Conservation (phyloP, 2,888 invertebrate genomes). For the Drosophila neoperkinsi region DNA sequence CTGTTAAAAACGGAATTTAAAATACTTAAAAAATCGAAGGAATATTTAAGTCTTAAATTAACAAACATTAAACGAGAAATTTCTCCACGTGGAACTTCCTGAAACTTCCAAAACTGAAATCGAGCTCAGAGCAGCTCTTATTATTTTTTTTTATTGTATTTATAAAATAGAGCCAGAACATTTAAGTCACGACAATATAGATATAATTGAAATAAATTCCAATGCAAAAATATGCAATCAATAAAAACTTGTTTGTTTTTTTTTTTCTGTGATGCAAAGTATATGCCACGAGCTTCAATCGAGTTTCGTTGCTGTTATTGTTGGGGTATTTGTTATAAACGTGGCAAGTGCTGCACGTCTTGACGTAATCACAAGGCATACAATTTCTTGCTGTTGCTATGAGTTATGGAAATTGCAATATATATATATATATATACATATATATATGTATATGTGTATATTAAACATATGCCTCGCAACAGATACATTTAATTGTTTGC, state of each 20-base stretch:
- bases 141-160: neutral
- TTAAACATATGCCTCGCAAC: conserved; percentile 14
- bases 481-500: conserved; percentile 17
- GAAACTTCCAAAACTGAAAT: neutral
- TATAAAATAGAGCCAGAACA: neutral
- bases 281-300: conserved; percentile 13
- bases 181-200: neutral
- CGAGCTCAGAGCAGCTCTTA: neutral
- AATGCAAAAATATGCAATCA: conserved; percentile 12
- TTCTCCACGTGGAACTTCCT: neutral
- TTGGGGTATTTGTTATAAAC: neutral
- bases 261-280: conserved; percentile 2
- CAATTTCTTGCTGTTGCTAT: conserved; percentile 9
- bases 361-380: conserved; percentile 5
- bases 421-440: conserved; percentile 17
- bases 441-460: neutral
- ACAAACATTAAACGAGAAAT: neutral
- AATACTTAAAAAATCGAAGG: neutral
- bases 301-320: neutral
- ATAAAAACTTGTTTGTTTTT: conserved; percentile 13
- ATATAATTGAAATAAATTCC: neutral
- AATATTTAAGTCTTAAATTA: neutral
- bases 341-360: conserved; percentile 12
- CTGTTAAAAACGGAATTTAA: neutral
- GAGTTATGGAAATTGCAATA: conserved; percentile 23